Evolutionary conservation across 2,888 invertebrate genomes (phyloP), one percentile per base, ranked within the genome.

Genomic region (Watsonalla cultraria): DNA sequence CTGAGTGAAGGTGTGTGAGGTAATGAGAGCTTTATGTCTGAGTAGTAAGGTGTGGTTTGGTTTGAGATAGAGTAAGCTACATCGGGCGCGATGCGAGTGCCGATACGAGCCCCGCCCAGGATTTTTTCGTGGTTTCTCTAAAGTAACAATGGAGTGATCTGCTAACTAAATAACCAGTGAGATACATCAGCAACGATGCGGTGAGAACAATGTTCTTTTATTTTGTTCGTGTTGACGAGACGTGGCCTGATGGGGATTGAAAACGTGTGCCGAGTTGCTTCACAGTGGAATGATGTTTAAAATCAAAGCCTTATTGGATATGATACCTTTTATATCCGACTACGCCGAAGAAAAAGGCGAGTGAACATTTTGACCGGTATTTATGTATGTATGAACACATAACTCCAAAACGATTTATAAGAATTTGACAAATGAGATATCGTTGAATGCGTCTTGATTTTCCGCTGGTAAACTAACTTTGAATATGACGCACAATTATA

Each of bases 61-160:
- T 45, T 50, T 56, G 72, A 74, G 86, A 87, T 86, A 82, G 78
- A 77, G 81, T 81, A 79, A 78, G 88, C 84, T 87, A 84, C 90
- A 89, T 89, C 88, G 86, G 73, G 74, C 67, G 76, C 74, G 89
- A 88, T 86, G 83, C 78, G 74, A 65, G 74, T 55, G 54, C 24
- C 72, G 90, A 90, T 90, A 89, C 58, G 59, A 61, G 80, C 90
- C 84, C 84, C 89, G 90, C 90, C 90, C 89, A 79, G 82, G 85
- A 80, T 90, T 90, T 90, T 90, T 90, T 90, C 88, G 89, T 83
- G 87, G 87, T 83, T 82, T 84, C 82, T 79, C 77, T 76, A 80
- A 78, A 82, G 82, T 83, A 89, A 90, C 90, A 90, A 90, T 90
- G 90, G 86, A 78, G 78, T 84, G 88, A 90, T 90, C 89, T 83